A percentile compares a stretch with the other conserved stretches of the same genome.
phyloP scores from a whole-genome alignment of 1,140 invertebrate genomes.

The Eumaeus atala region DNA sequence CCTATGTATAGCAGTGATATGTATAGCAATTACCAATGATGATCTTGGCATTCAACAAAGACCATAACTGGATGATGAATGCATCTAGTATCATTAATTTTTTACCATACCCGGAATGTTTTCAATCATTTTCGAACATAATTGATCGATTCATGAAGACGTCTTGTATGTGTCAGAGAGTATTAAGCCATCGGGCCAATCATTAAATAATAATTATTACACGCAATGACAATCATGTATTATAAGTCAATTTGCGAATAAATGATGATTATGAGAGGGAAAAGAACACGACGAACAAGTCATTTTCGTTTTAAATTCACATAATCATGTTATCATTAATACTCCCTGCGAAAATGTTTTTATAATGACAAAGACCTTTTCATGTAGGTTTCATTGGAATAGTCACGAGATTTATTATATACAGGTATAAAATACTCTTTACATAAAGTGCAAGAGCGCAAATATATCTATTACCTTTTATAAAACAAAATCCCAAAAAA shows the following conservation, averaged over 20 bases:
- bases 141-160: constrained; percentile 9
- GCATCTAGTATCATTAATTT: no score
- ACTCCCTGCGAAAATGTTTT: constrained; percentile 1
- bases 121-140: constrained; percentile 6
- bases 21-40: no score
- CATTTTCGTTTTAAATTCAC: constrained; percentile 7
- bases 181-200: constrained; percentile 1
- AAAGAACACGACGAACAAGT: not conserved
- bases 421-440: no score
- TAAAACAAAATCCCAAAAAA: no score
- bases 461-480: no score
- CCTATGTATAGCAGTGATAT: no score
- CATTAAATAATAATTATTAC: constrained; percentile 9
- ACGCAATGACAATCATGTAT: constrained; percentile 4
- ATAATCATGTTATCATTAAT: constrained; percentile 5
- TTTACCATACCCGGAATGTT: no score
- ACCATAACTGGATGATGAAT: no score
- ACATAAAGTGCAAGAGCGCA: no score
- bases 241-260: constrained; percentile 7
- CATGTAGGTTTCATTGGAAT: not conserved
- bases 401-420: not conserved
- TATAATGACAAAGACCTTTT: constrained; percentile 1
- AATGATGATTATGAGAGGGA: not conserved
- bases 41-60: no score
- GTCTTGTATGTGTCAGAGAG: not conserved